Evolutionary conservation across 2,888 invertebrate species (phyloP).

Genomic region (Phymatocera aterrima): DNA sequence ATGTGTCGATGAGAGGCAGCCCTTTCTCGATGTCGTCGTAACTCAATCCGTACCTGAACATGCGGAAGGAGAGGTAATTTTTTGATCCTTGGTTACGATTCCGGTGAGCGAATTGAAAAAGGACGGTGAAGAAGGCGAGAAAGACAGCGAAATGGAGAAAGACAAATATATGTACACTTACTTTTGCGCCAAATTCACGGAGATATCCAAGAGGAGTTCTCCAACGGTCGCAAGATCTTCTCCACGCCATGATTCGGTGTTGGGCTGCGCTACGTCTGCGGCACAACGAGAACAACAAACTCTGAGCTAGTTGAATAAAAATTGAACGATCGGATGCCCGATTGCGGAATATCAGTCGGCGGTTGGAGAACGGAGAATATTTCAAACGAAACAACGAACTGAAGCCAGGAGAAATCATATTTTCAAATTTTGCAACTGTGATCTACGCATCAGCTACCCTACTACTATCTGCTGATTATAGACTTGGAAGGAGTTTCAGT

Average conservation of each 20-base stretch:
- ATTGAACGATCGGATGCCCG: neutral
- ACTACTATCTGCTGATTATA: too few species aligned
- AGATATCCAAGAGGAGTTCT: slow-evolving; percentile 90
- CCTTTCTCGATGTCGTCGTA: slow-evolving; percentile 93
- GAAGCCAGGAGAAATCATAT: slow-evolving; percentile 15
- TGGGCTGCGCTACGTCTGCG: slow-evolving; percentile 88
- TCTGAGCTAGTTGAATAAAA: slow-evolving; percentile 24
- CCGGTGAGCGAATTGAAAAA: too few species aligned
- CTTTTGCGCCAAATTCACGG: slow-evolving; percentile 89
- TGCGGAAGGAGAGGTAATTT: slow-evolving; percentile 46
- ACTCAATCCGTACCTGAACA: slow-evolving; percentile 86
- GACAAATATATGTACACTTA: too few species aligned
- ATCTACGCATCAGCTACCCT: neutral
- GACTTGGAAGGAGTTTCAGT: neutral
- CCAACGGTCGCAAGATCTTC: slow-evolving; percentile 92
- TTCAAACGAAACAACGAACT: too few species aligned
- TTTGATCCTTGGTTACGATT: neutral
- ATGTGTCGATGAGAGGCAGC: slow-evolving; percentile 90
- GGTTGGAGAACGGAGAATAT: neutral
- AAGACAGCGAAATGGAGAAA: too few species aligned
- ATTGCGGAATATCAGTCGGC: slow-evolving; percentile 18
- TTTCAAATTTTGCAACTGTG: neutral
- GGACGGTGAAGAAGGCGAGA: too few species aligned
- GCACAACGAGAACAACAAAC: slow-evolving; percentile 30
- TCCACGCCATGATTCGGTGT: slow-evolving; percentile 86